These are phyloP conservation scores for Macropis europaea DNA, from an alignment of 2,888 invertebrate species.

Conservation along the genomic window DNA sequence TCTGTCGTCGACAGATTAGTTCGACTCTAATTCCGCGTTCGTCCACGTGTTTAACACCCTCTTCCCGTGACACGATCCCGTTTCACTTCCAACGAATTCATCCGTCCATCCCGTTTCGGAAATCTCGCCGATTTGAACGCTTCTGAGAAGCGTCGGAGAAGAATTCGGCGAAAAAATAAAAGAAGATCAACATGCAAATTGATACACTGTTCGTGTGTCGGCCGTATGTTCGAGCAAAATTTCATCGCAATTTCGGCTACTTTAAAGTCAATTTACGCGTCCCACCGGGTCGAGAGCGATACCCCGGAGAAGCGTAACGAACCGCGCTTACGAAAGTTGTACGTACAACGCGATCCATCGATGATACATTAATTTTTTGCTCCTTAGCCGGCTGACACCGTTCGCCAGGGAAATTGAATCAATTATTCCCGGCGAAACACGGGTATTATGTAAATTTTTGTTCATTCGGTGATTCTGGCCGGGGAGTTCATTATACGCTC, in stretches of 20 bases:
- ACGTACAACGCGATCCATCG: background rate
- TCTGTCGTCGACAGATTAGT: conserved; percentile 64
- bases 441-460: conserved; percentile 48
- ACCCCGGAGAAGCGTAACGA: conserved; percentile 6
- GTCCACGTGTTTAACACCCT: conserved; percentile 49
- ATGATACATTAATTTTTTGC: conserved; percentile 8
- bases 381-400: background rate
- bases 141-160: background rate
- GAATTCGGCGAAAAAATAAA: conserved; percentile 1
- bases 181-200: conserved; percentile 28
- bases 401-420: conserved; percentile 24
- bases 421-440: conserved; percentile 37
- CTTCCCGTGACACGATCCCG: background rate
- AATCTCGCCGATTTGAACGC: background rate
- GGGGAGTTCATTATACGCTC: conserved; percentile 41
- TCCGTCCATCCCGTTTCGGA: background rate
- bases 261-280: conserved; percentile 34
- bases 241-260: conserved; percentile 34
- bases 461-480: conserved; percentile 27
- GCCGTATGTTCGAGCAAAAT: conserved; percentile 17
- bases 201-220: conserved; percentile 1
- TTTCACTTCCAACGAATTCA: background rate
- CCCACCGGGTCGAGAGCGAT: background rate
- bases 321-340: conserved; percentile 1
- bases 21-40: conserved; percentile 57